Conservation (phyloP, 2,797 vertebrate species). For the Leontocebus nigricollis region DNA sequence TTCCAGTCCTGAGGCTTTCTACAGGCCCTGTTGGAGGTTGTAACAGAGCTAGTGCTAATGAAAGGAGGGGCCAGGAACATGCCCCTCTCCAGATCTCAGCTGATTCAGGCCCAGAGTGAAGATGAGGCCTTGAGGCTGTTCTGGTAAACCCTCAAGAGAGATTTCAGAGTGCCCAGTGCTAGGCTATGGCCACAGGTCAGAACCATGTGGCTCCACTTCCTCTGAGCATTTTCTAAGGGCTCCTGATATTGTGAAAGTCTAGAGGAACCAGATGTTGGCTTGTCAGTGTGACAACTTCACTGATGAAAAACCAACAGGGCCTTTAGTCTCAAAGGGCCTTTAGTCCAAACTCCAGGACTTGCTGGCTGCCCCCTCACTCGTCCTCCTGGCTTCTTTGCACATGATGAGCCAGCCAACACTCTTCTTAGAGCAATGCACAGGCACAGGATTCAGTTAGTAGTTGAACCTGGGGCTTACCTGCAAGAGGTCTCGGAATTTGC, state of each 20-base stretch:
- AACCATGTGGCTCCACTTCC: neutral
- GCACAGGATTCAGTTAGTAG: neutral
- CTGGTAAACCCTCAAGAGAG: neutral
- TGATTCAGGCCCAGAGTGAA: neutral
- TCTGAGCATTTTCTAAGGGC: conserved; percentile 62
- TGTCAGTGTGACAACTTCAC: neutral
- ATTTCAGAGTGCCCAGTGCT: neutral
- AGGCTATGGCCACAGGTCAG: neutral
- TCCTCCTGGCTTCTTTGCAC: neutral
- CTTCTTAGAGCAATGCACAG: neutral
- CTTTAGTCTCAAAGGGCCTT: neutral
- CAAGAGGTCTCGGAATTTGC: conserved; percentile 96
- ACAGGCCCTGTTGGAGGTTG: neutral
- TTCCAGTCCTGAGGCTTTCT: neutral
- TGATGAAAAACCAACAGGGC: neutral
- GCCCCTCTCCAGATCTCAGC: conserved; percentile 4
- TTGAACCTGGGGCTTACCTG: conserved; percentile 87
- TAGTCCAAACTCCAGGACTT: neutral
- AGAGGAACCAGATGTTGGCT: neutral
- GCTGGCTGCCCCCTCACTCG: neutral
- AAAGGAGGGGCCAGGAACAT: neutral
- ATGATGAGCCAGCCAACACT: neutral
- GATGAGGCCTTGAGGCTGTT: neutral
- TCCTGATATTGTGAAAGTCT: conserved; percentile 36
- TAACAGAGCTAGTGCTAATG: neutral